Evolutionary conservation across 1,140 invertebrate species (phyloP).

Genomic region (Drosophila athabasca): DNA sequence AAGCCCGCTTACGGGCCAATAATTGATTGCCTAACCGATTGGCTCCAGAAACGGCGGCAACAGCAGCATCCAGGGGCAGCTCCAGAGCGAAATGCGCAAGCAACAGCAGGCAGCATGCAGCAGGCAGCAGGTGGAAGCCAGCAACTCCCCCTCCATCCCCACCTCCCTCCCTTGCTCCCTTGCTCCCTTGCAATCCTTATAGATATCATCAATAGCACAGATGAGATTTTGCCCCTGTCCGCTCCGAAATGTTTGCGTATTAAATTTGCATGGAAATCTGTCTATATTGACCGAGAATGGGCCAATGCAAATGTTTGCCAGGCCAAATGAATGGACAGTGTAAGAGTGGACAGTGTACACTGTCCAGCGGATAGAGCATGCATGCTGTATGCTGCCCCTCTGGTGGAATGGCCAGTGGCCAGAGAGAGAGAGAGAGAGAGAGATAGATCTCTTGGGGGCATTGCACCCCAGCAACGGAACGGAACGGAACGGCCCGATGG

Average conservation of each 20-base stretch:
- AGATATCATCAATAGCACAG: conserved; percentile 39
- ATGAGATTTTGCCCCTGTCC: conserved; percentile 72
- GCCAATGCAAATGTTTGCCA: conserved; percentile 80
- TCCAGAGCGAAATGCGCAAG: conserved; percentile 43
- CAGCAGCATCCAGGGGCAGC: conserved; percentile 33
- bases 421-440: conserved; percentile 6
- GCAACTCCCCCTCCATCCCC: neutral
- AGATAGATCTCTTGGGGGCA: conserved; percentile 22
- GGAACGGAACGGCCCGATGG: conserved; percentile 50
- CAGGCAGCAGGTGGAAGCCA: conserved; percentile 20
- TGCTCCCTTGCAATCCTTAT: conserved; percentile 36
- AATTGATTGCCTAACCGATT: conserved; percentile 78
- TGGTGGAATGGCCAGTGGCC: conserved; percentile 35
- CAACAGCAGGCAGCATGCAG: conserved; percentile 10
- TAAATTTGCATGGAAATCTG: conserved; percentile 84
- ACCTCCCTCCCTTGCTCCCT: neutral
- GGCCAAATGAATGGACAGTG: conserved; percentile 75
- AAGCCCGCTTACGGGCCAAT: conserved; percentile 41
- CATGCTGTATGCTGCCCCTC: conserved; percentile 8
- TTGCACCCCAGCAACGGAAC: conserved; percentile 41
- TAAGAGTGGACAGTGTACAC: conserved; percentile 38
- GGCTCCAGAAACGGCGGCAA: conserved; percentile 51
- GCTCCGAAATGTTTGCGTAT: conserved; percentile 81
- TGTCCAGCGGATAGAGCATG: conserved; percentile 2
- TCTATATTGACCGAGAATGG: conserved; percentile 83